These are phyloP conservation scores for Maniola jurtina DNA, from an alignment of 1,140 invertebrate species.

Conservation along the genomic window DNA sequence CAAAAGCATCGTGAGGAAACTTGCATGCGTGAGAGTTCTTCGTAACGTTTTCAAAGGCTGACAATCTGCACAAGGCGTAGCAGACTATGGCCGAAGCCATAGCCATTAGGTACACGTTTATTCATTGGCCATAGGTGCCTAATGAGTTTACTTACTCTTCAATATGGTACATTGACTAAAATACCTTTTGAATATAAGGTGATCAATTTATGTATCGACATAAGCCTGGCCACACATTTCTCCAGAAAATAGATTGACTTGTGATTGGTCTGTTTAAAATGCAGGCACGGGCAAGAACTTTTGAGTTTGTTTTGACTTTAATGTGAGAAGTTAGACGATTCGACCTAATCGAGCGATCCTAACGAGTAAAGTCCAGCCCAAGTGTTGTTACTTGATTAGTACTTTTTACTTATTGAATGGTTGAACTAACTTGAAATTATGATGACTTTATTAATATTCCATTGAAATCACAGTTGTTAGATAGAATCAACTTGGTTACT, in stretches of 20 bases:
- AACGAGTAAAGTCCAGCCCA: slow-evolving; percentile 8
- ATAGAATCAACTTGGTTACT: neutral
- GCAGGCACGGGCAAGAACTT: slow-evolving; percentile 3
- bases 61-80: too few species aligned
- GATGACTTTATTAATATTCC: neutral
- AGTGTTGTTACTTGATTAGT: slow-evolving; percentile 12
- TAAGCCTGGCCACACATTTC: neutral
- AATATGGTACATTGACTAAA: too few species aligned
- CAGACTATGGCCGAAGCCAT: too few species aligned
- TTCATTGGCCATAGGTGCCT: too few species aligned
- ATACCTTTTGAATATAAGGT: too few species aligned
- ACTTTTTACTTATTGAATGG: slow-evolving; percentile 9
- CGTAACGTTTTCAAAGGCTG: too few species aligned
- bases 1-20: too few species aligned
- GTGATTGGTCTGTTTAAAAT: slow-evolving; percentile 16
- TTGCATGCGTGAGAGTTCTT: too few species aligned
- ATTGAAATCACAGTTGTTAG: too few species aligned
- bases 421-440: neutral
- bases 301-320: slow-evolving; percentile 15
- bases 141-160: too few species aligned
- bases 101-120: too few species aligned
- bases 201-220: neutral
- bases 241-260: slow-evolving; percentile 5
- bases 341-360: slow-evolving; percentile 10
- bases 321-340: slow-evolving; percentile 10